Conservation (phyloP, 1,140 invertebrate genomes). For the Vanessa atalanta region DNA sequence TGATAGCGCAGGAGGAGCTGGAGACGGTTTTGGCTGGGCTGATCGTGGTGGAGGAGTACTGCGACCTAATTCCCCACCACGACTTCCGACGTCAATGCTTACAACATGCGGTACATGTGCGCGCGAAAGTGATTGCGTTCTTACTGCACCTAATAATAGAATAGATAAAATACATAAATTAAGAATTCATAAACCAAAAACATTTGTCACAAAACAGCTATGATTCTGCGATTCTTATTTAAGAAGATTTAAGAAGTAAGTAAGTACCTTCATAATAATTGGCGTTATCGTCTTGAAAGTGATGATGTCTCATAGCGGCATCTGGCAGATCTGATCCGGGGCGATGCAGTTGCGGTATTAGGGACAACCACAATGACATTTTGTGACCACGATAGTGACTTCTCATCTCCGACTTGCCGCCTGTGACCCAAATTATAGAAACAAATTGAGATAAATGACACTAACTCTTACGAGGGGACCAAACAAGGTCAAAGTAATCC, state of each 20-base stretch:
- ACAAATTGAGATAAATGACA: conserved; percentile 38
- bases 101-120: conserved; percentile 81
- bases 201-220: too few species aligned
- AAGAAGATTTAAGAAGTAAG: background rate
- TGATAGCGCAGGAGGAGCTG: conserved; percentile 69
- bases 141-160: conserved; percentile 82
- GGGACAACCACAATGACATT: conserved; percentile 94
- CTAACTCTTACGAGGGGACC: conserved; percentile 24
- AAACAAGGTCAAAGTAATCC: conserved; percentile 15
- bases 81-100: conserved; percentile 60
- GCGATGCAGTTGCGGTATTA: conserved; percentile 93
- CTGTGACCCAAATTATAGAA: conserved; percentile 69
- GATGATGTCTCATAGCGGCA: conserved; percentile 88
- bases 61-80: conserved; percentile 64
- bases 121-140: conserved; percentile 85
- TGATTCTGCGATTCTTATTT: background rate
- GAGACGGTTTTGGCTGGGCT: conserved; percentile 59
- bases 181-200: too few species aligned
- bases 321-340: conserved; percentile 83
- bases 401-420: conserved; percentile 87
- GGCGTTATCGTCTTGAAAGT: conserved; percentile 84
- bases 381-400: conserved; percentile 94
- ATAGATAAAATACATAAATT: background rate
- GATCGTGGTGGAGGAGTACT: conserved; percentile 71
- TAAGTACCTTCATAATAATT: conserved; percentile 70